A percentile compares a stretch with the other conserved stretches of the same genome.
phyloP scores from a whole-genome alignment of 2,888 invertebrate species.

The Oligia strigilis region DNA sequence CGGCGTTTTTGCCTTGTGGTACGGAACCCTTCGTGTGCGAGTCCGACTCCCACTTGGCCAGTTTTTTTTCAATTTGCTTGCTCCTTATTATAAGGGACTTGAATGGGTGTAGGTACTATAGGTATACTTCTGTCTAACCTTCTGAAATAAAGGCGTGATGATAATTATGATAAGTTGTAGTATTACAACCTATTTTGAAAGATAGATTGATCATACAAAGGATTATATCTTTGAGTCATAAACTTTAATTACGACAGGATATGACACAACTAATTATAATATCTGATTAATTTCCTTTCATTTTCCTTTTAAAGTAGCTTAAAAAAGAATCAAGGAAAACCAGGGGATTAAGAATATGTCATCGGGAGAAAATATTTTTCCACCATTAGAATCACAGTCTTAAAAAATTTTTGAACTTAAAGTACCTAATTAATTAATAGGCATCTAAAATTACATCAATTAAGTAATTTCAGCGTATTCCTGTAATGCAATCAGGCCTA shows the following conservation, averaged over 20 bases:
- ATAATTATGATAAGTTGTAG: not conserved
- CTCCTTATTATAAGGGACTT: too few species aligned
- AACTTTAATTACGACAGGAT: slow-evolving; percentile 33
- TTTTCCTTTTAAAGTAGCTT: slow-evolving; percentile 35
- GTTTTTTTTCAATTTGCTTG: too few species aligned
- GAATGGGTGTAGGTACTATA: too few species aligned
- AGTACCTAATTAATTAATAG: not conserved
- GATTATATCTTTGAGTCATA: slow-evolving; percentile 43
- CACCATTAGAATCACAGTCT: not conserved
- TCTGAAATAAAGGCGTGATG: not conserved
- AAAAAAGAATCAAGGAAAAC: slow-evolving; percentile 1
- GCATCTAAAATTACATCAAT: slow-evolving; percentile 13
- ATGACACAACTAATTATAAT: slow-evolving; percentile 25
- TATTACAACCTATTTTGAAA: slow-evolving; percentile 19
- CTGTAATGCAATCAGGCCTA: slow-evolving; percentile 23
- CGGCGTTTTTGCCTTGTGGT: too few species aligned
- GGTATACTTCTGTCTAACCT: not conserved
- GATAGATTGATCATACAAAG: not conserved
- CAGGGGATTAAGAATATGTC: not conserved
- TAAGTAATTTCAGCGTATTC: slow-evolving; percentile 31
- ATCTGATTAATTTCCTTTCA: slow-evolving; percentile 28
- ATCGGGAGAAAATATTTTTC: not conserved
- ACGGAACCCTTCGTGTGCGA: too few species aligned
- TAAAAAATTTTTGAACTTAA: not conserved
- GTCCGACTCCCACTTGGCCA: too few species aligned